Evolutionary conservation across 2,113 vertebrate genomes (phyloP), one percentile per base, ranked within the genome.

Genomic region (Cnemophilus loriae): DNA sequence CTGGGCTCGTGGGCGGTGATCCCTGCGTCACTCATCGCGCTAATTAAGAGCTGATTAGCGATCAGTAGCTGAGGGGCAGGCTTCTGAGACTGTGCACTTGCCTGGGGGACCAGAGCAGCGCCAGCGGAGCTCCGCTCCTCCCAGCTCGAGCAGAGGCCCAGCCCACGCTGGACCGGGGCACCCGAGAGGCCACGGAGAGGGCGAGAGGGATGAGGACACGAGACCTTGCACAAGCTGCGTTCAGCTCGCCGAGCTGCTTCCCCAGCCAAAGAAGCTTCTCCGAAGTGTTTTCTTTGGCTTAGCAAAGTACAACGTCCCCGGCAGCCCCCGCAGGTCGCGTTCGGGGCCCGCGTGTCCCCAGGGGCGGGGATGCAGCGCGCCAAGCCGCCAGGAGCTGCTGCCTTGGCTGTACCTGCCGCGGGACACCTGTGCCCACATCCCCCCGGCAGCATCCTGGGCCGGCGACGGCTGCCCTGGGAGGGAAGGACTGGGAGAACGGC

Each of bases 381-480:
- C 9, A 9, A 53, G 39, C 10, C 39, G 30, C 42, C 3, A 5
- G 80, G 53, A 63, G 41, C 26, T 0, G 26, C 9, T 1, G 70
- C 59, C 65, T 21, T 3, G 8, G 59, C 70, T 10, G 35, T 9
- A 3, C 46, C 57, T 8, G 22, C 37, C 57, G 0, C 1, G 41
- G 16, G 16, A 24, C 64, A 8, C 28, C 42, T 3, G 68, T 3
- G 6, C 47, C 75, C 8, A 0, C 69, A 24, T 13, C 74, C 67
- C 44, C 16, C n/a, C 1, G 5, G 44, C 44, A 53, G 55, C 78
- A 17, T 6, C 73, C 24, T 4, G 4, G 76, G 16, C 46, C 1
- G 2, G 16, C 3, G 1, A 0, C 5, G 22, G n/a, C 78, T 47
- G 65, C 27, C 24, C 6, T 0, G 42, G 35, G 37, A 57, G 44